Evolutionary conservation across 2,888 invertebrate genomes (phyloP).

Genomic region (Drosophila rellima): DNA sequence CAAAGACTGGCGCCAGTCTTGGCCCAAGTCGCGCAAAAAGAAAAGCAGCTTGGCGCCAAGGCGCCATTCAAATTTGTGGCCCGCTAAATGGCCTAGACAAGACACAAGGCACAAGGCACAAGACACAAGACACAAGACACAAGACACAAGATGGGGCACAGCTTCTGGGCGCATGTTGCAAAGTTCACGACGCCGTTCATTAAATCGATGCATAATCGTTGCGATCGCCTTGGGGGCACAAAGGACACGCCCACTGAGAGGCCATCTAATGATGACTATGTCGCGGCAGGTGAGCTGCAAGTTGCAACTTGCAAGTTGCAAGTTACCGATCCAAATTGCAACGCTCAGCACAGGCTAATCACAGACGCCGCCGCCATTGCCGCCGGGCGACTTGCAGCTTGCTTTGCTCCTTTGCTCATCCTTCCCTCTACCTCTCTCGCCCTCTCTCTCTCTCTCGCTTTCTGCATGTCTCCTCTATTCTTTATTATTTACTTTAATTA

Average conservation of each 20-base stretch:
- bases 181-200: slow-evolving; percentile 77
- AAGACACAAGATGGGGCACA: slow-evolving; percentile 8
- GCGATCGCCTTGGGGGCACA: slow-evolving; percentile 43
- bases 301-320: not conserved
- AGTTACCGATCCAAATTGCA: slow-evolving; percentile 50
- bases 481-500: slow-evolving; percentile 80
- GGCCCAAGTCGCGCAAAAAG: slow-evolving; percentile 13
- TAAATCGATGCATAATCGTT: slow-evolving; percentile 65
- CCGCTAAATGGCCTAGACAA: slow-evolving; percentile 54
- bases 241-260: slow-evolving; percentile 63
- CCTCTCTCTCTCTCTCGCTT: slow-evolving; percentile 7
- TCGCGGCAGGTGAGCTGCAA: slow-evolving; percentile 56
- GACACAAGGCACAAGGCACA: slow-evolving; percentile 15
- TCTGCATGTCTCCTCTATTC: not conserved
- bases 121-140: slow-evolving; percentile 3
- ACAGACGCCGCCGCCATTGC: slow-evolving; percentile 63
- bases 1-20: slow-evolving; percentile 62
- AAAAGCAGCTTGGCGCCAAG: slow-evolving; percentile 68
- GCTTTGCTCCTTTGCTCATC: slow-evolving; percentile 18
- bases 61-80: slow-evolving; percentile 70
- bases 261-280: slow-evolving; percentile 67
- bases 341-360: slow-evolving; percentile 59
- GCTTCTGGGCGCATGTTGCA: slow-evolving; percentile 12
- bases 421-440: slow-evolving; percentile 12
- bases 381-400: slow-evolving; percentile 16